Conservation (phyloP, 1,140 invertebrate species). For the Drosophila nannoptera region DNA sequence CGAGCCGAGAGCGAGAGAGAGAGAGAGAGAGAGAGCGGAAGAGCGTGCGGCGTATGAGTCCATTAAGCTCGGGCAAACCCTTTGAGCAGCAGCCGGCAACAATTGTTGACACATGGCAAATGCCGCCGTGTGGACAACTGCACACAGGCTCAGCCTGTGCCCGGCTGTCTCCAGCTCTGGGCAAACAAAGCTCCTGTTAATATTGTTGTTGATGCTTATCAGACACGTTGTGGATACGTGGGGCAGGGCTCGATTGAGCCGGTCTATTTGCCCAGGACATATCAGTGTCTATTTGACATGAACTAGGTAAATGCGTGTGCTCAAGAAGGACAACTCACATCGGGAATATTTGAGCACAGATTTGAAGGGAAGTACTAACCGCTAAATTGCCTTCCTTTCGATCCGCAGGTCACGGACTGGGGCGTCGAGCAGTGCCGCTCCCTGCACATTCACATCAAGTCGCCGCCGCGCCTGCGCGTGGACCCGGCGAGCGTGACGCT, state of each 20-base stretch:
- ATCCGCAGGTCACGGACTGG: conserved; percentile 83
- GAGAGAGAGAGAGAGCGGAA: neutral
- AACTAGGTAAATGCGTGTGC: no score
- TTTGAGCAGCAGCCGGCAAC: conserved; percentile 17
- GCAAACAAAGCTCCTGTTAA: conserved; percentile 19
- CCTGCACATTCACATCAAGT: conserved; percentile 83
- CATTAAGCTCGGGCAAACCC: conserved; percentile 44
- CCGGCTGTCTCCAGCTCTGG: neutral
- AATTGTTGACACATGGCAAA: conserved; percentile 32
- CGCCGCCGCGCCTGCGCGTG: conserved; percentile 85
- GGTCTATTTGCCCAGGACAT: neutral
- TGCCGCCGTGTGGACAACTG: conserved; percentile 29
- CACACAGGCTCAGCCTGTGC: neutral
- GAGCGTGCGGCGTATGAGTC: conserved; percentile 18
- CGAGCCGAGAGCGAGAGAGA: conserved; percentile 7
- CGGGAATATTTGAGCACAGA: no score
- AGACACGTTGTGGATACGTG: neutral
- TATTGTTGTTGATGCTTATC: conserved; percentile 4
- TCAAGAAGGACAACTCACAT: no score
- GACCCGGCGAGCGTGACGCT: conserved; percentile 87
- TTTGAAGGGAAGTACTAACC: no score
- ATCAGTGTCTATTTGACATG: no score
- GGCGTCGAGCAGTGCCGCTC: conserved; percentile 87
- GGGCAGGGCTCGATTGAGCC: neutral
- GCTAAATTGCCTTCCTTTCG: neutral